These are phyloP conservation scores for Diadegma fenestrale DNA, from an alignment of 2,888 invertebrate species.

Conservation along the genomic window DNA sequence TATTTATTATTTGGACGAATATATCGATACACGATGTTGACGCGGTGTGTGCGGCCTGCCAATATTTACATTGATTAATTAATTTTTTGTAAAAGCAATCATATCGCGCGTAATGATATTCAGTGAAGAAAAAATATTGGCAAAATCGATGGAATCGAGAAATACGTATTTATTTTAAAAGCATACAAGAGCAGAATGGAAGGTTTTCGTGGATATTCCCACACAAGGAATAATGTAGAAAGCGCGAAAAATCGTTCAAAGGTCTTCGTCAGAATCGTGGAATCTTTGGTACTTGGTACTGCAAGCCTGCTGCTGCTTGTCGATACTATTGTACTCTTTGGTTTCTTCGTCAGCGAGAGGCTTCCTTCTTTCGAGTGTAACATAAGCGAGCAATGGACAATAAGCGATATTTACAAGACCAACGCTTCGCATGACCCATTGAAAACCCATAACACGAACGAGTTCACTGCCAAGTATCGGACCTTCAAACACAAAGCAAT, in stretches of 20 bases:
- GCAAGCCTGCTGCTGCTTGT: conserved; percentile 48
- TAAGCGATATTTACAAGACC: conserved; percentile 90
- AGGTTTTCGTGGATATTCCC: not conserved
- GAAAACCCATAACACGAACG: conserved; percentile 89
- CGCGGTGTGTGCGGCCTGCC: not conserved
- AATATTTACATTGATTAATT: not conserved
- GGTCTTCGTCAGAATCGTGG: conserved; percentile 81
- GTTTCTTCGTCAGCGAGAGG: conserved; percentile 71
- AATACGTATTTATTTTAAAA: not conserved
- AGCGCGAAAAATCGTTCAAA: conserved; percentile 71
- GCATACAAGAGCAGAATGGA: too few relatives aligned
- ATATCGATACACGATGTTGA: conserved; percentile 10
- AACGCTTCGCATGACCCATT: conserved; percentile 90
- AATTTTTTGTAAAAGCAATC: not conserved
- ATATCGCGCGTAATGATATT: too few relatives aligned
- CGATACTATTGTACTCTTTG: conserved; percentile 78
- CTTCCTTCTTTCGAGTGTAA: conserved; percentile 79
- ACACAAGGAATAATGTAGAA: not conserved
- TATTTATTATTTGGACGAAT: not conserved
- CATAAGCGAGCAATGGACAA: conserved; percentile 88
- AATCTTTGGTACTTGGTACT: conserved; percentile 78
- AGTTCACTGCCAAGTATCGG: conserved; percentile 91
- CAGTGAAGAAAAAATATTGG: not conserved
- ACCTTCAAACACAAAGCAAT: conserved; percentile 85
- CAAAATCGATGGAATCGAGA: not conserved